Conservation (phyloP, 1,140 invertebrate genomes). For the Drosophila orosa region DNA sequence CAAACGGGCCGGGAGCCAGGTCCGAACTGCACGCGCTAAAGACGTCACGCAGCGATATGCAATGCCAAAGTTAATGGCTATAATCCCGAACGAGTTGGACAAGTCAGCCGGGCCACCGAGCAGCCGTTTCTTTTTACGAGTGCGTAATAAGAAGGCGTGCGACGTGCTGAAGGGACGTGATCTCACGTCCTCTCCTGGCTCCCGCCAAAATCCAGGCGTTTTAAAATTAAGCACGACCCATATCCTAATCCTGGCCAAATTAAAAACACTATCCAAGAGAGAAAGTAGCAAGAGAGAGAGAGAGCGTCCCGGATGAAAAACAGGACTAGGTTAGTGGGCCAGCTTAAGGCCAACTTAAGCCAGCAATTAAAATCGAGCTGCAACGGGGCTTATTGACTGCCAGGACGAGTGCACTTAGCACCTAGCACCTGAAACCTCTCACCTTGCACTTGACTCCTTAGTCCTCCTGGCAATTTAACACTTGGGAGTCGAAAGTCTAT, state of each 20-base stretch:
- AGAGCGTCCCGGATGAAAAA: conserved; percentile 15
- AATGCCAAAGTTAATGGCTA: conserved; percentile 76
- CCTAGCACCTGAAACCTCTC: conserved; percentile 51
- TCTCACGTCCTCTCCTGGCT: conserved; percentile 26
- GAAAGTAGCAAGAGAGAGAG: conserved; percentile 1
- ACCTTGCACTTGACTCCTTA: conserved; percentile 61
- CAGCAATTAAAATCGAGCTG: conserved; percentile 72
- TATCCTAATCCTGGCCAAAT: conserved; percentile 70
- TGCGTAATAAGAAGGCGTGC: conserved; percentile 74
- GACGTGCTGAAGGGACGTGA: conserved; percentile 74
- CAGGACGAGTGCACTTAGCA: conserved; percentile 56
- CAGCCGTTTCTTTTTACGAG: conserved; percentile 79
- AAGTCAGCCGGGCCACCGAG: conserved; percentile 27
- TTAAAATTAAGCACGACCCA: conserved; percentile 67
- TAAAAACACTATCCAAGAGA: conserved; percentile 65
- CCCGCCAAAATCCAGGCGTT: conserved; percentile 26
- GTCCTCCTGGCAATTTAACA: conserved; percentile 61
- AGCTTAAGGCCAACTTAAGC: conserved; percentile 50
- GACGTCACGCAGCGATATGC: conserved; percentile 59
- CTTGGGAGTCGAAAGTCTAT: conserved; percentile 43
- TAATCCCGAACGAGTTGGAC: conserved; percentile 68
- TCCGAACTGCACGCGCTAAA: conserved; percentile 50
- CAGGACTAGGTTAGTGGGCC: conserved; percentile 63
- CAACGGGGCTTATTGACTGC: conserved; percentile 47
- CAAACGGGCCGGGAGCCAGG: conserved; percentile 52